phyloP scores from a whole-genome alignment of 1,140 invertebrate species.

The Marisa cornuarietis region DNA sequence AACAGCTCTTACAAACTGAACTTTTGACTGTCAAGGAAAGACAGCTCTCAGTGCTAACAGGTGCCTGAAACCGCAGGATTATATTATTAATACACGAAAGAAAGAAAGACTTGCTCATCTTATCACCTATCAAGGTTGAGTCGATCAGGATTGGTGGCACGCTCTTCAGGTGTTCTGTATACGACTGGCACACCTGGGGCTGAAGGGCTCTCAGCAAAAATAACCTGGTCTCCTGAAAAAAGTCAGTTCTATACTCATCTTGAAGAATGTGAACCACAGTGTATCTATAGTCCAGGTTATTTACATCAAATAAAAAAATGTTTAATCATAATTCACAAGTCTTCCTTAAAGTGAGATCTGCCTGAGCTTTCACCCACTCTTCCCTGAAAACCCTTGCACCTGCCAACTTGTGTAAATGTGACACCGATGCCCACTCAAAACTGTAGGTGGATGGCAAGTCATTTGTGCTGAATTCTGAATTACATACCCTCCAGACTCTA shows the following conservation, averaged over 20 bases:
- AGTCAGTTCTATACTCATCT: neutral
- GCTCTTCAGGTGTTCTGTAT: conserved; percentile 62
- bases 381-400: neutral
- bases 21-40: neutral
- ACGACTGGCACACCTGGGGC: conserved; percentile 63
- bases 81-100: no score
- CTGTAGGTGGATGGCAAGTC: neutral
- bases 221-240: conserved; percentile 61
- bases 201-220: conserved; percentile 62
- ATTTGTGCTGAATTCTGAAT: neutral
- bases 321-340: no score
- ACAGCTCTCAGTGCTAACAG: neutral
- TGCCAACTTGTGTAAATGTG: no score
- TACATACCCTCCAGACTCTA: neutral
- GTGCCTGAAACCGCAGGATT: neutral
- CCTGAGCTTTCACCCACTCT: neutral
- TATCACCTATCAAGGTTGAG: conserved; percentile 64
- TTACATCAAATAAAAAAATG: no score
- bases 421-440: no score
- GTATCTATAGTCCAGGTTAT: no score
- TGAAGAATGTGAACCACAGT: no score
- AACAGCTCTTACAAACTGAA: no score
- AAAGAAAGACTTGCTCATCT: no score
- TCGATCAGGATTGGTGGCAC: conserved; percentile 63
- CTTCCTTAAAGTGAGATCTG: no score